Base-by-base conservation (phyloP, 2,797 vertebrate genomes). In the Sebastes cheni region DNA sequence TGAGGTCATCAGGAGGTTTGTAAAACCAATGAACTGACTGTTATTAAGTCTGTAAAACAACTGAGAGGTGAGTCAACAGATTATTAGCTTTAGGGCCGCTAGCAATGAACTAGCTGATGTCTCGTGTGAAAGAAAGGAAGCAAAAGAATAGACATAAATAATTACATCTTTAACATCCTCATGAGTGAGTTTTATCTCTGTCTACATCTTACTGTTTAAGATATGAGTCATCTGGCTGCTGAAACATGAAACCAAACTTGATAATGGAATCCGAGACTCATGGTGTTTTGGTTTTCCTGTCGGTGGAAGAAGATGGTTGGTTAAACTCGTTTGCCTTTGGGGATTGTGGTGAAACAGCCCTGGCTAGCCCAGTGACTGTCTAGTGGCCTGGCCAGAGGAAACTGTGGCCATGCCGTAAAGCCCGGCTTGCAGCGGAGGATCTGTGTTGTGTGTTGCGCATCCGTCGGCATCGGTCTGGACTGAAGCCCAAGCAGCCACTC, bases 391-490 rank as follows among this genome's bases (percentile, higher is more conserved):
- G 90, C 82, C 81, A 90, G 55, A 86, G 87, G 88, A 92, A 90
- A 78, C 83, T 91, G 89, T 59, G 87, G 87, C 89, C 79, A 12
- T 80, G 75, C 81, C 29, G 32, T 77, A 36, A 87, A 80, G 77
- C 77, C 67, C 13, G 70, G 56, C 75, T 80, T 14, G 60, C 56
- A 29, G 75, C 16, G 5, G 73, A 36, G 75, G 74, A 50, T 75
- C 50, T 83, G 56, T 77, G 84, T 67, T 87, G 81, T 83, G 76
- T 78, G 68, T 77, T 67, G 60, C 77, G 85, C 61, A 79, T 91
- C 69, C 6, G 34, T 79, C 75, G 39, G 86, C 90, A 82, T 83
- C 50, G 76, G 85, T 84, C 84, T 93, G 92, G 89, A 85, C 67
- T 0, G 56, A 67, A 70, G 88, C 92, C 91, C 84, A 65, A 89